A percentile compares a stretch with the other conserved stretches of the same genome.
Conservation (phyloP, 2,888 invertebrate species). For the Sesia apiformis region DNA sequence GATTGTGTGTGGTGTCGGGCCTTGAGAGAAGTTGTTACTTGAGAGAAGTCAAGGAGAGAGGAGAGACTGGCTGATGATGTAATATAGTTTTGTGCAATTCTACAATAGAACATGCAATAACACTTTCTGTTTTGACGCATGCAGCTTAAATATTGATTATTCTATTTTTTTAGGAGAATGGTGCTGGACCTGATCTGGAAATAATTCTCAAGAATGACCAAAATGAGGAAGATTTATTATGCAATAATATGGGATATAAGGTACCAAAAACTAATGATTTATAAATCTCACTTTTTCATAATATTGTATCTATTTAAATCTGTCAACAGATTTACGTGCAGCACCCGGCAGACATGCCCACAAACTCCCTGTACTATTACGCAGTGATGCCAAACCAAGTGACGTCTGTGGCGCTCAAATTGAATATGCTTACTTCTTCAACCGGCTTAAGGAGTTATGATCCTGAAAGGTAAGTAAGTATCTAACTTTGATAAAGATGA, state of each 20-base stretch:
- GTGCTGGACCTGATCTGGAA: conserved; percentile 2
- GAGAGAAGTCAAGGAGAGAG: too few relatives aligned
- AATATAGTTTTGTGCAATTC: too few relatives aligned
- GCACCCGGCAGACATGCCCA: conserved; percentile 8
- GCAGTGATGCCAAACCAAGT: conserved; percentile 5
- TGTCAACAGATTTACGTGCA: conserved; percentile 7
- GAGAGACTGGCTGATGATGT: too few relatives aligned
- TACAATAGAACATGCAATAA: too few relatives aligned
- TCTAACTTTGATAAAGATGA: too few relatives aligned
- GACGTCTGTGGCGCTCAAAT: conserved; percentile 7
- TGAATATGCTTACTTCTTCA: conserved; percentile 6
- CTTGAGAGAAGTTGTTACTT: too few relatives aligned
- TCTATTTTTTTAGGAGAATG: conserved; percentile 1
- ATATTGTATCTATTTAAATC: not conserved
- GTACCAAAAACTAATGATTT: not conserved
- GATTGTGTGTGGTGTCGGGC: too few relatives aligned
- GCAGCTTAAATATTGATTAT: too few relatives aligned
- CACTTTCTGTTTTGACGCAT: too few relatives aligned
- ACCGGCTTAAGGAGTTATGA: conserved; percentile 2
- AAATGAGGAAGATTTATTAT: not conserved
- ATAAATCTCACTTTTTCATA: not conserved
- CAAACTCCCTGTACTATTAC: conserved; percentile 6
- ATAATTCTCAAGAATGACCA: not conserved
- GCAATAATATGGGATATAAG: conserved; percentile 3
- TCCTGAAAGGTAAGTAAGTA: not conserved